Base-by-base conservation (phyloP, 92 coral and sea anemone genomes). In the Montipora capitata region DNA sequence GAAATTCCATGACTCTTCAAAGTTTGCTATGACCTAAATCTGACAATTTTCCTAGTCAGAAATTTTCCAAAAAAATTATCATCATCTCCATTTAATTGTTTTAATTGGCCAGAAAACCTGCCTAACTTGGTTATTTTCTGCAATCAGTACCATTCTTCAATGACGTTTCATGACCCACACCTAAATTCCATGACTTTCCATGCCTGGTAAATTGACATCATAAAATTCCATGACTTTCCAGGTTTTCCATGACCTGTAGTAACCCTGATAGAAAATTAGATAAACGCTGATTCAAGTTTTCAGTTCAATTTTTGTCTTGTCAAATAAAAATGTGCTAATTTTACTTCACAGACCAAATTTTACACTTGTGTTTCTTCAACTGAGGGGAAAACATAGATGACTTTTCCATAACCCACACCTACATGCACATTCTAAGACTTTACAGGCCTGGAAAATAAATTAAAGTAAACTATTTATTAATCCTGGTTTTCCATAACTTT, bases 41-140 rank as follows among this genome's bases (percentile, higher is more conserved):
- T 0, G 68, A 62, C 68, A 11, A 57, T 57, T 57, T 57, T 57
- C 63, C 63, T 57, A 57, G 63, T 57, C 68, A 62, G 68, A 62
- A 62, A 62, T 62, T 62, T 62, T 62, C 68, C 68, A 48, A 62
- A 62, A 62, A 62, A 62, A 62, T 62, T 62, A 62, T 62, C 68
- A 62, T 62, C 68, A 62, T 62, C 68, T 62, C 68, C 68, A 62
- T 62, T 62, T 62, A 62, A 62, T 62, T 62, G 68, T 62, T 62
- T 62, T 62, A 62, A 62, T 15, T 62, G 15, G 68, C 68, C 9
- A 62, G n/a, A 62, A 62, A 62, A 62, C 68, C 68, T 62, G 68
- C 68, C 68, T 62, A 62, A 62, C 68, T 62, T 62, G 68, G 68
- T 62, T 62, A 62, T 62, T 62, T 62, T n/a, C 68, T 62, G 68